These are phyloP conservation scores for Periophthalmus modestus DNA, from an alignment of 2,113 vertebrate species.

Conservation along the genomic window DNA sequence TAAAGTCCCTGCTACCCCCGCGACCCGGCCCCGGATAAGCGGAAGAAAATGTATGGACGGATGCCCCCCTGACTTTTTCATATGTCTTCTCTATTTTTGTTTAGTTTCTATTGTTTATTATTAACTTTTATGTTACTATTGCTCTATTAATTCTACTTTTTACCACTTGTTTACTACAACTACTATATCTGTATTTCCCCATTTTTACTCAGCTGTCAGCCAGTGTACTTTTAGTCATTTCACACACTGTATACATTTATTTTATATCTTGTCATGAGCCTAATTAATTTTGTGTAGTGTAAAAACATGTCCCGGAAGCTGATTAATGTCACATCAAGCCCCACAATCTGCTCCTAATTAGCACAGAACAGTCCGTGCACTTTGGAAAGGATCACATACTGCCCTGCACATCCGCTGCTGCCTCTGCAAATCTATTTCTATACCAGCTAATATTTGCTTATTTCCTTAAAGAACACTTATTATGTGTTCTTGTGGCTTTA, in stretches of 20 bases:
- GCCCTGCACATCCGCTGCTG: neutral
- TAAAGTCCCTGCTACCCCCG: no score
- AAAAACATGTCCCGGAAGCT: neutral
- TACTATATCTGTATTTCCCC: neutral
- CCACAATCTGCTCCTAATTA: constrained; percentile 3
- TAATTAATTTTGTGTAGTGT: neutral
- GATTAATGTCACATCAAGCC: neutral
- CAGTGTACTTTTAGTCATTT: neutral
- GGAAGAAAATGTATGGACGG: no score
- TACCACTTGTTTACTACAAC: neutral
- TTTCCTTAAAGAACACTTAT: no score
- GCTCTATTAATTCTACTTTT: neutral
- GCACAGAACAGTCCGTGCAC: neutral
- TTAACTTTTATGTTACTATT: no score
- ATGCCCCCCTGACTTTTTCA: no score
- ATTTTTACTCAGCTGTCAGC: neutral
- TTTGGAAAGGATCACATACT: neutral
- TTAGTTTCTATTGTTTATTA: no score
- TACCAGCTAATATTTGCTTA: neutral
- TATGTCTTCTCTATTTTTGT: no score
- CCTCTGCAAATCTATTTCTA: neutral
- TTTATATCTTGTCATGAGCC: neutral
- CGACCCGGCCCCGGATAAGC: no score
- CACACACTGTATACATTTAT: neutral
- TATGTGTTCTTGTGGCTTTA: no score